Percentiles rank a stretch among this genome's conserved stretches.
Conservation (phyloP, 2,113 vertebrate genomes). For the Nibea coibor region DNA sequence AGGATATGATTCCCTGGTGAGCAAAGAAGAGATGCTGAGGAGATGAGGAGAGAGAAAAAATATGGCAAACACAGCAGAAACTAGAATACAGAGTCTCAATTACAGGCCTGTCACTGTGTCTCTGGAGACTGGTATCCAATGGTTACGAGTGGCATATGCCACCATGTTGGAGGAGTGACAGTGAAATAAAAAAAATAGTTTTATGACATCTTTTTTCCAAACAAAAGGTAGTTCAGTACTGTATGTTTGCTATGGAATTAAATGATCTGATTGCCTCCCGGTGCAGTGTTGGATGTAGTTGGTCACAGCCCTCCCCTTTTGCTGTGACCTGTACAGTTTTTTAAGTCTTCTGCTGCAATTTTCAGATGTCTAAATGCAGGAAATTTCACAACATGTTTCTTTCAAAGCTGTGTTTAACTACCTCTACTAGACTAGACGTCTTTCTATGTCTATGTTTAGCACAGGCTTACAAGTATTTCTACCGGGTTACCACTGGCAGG, state of each 20-base stretch:
- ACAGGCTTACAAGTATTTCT: no score
- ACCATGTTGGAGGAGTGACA: not conserved
- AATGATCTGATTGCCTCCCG: not conserved
- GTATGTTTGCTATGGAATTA: not conserved
- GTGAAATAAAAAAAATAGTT: not conserved
- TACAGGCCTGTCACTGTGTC: conserved; percentile 3
- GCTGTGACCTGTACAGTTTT: not conserved
- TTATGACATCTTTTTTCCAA: not conserved
- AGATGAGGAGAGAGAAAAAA: not conserved
- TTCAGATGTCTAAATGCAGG: not conserved
- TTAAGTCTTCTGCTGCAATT: not conserved
- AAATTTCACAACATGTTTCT: not conserved
- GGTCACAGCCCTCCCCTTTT: not conserved
- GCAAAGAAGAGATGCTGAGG: conserved; percentile 16
- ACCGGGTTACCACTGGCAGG: no score
- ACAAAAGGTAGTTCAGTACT: not conserved
- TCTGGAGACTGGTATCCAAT: conserved; percentile 5
- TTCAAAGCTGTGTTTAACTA: no score
- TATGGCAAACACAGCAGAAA: conserved; percentile 23
- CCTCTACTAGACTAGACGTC: no score
- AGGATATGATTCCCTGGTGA: conserved; percentile 39
- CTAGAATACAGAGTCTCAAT: conserved; percentile 3
- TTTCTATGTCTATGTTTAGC: no score
- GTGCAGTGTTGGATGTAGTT: not conserved
- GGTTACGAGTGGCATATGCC: not conserved